Evolutionary conservation across 2,797 vertebrate species (phyloP).

Genomic region (Phoebastria nigripes): DNA sequence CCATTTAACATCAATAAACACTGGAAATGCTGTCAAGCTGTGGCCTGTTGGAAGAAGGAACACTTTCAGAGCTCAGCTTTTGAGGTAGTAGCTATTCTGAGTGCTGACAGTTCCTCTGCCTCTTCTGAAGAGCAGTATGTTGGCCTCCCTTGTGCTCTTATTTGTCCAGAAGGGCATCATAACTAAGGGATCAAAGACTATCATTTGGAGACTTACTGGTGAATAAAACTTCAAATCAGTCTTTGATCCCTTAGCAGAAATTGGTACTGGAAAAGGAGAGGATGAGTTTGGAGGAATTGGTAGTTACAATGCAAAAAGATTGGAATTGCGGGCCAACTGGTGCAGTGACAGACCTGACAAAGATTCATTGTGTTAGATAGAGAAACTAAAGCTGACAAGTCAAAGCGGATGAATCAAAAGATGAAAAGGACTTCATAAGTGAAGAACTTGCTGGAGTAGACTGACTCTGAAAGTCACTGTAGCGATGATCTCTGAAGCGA

Average conservation of each 20-base stretch:
- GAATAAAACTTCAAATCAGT: neutral
- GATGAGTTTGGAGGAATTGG: neutral
- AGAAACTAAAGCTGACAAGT: neutral
- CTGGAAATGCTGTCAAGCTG: neutral
- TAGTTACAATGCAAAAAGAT: neutral
- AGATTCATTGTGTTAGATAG: neutral
- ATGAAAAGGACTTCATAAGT: neutral
- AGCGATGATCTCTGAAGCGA: neutral
- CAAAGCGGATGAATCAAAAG: neutral
- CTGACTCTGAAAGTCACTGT: neutral
- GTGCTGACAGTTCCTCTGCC: neutral
- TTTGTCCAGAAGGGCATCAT: neutral
- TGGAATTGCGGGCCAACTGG: neutral
- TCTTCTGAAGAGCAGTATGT: neutral
- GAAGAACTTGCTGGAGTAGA: neutral
- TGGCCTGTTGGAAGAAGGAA: neutral
- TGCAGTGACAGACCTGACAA: neutral
- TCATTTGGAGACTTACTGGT: neutral
- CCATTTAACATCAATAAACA: neutral
- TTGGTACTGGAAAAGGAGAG: neutral
- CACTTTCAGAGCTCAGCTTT: neutral
- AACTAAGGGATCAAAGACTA: neutral
- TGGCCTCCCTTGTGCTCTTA: neutral
- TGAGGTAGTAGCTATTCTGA: neutral
- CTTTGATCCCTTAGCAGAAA: neutral